Evolutionary conservation across 2,797 vertebrate species (phyloP).

Genomic region (Lithobates sylvaticus): DNA sequence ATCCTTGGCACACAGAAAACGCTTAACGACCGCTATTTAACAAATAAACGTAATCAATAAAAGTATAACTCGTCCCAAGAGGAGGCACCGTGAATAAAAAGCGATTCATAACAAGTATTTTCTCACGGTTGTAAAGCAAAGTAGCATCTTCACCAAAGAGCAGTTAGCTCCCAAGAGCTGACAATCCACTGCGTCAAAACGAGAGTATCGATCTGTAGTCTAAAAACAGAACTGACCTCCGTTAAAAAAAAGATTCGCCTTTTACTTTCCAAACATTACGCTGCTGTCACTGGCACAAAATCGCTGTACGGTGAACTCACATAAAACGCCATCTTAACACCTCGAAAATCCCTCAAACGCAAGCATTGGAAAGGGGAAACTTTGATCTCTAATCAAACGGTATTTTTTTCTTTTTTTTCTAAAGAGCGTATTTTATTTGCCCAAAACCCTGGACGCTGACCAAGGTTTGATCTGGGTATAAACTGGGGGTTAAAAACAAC

Average conservation of each 20-base stretch:
- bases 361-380: slow-evolving; percentile 17
- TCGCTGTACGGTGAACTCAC: background rate
- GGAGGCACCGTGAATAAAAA: background rate
- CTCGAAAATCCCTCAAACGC: background rate
- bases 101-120: too few relatives aligned
- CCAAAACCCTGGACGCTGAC: background rate
- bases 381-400: slow-evolving; percentile 41
- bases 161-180: background rate
- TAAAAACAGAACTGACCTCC: background rate
- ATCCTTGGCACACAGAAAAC: background rate
- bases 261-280: slow-evolving; percentile 17
- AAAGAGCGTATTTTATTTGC: slow-evolving; percentile 18
- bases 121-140: background rate
- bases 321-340: slow-evolving; percentile 35
- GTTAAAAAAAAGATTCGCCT: background rate
- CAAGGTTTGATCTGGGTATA: slow-evolving; percentile 11
- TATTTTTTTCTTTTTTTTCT: background rate
- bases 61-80: background rate
- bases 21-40: background rate
- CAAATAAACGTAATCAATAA: background rate
- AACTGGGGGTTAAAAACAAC: slow-evolving; percentile 3
- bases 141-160: background rate
- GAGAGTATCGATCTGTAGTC: background rate
- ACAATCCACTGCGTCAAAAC: slow-evolving; percentile 1
- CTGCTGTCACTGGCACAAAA: slow-evolving; percentile 22